Percentiles rank a stretch among this genome's conserved stretches.
Conservation (phyloP, 2,888 invertebrate species). For the Chrysomela aeneicollis region DNA sequence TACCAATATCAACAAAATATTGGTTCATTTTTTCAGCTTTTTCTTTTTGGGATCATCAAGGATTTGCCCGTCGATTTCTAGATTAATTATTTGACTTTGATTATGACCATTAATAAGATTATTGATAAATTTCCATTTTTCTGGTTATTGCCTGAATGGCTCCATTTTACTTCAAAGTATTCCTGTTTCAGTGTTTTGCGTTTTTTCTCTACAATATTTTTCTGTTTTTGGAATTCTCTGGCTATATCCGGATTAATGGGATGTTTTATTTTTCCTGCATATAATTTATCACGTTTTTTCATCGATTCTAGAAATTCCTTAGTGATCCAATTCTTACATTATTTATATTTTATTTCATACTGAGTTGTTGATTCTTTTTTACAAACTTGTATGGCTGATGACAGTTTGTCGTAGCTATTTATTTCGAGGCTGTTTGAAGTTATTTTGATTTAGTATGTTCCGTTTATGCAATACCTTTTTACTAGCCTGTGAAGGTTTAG, state of each 20-base stretch:
- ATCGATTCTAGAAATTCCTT: background rate
- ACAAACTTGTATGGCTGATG: background rate
- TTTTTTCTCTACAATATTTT: constrained; percentile 14
- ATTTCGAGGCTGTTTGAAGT: background rate
- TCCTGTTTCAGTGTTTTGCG: background rate
- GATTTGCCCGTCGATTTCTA: too few species aligned
- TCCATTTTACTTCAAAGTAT: too few species aligned
- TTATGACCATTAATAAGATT: too few species aligned
- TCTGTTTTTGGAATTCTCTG: constrained; percentile 2
- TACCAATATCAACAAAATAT: constrained; percentile 10
- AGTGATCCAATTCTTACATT: background rate
- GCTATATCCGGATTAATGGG: too few species aligned
- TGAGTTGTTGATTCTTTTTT: background rate
- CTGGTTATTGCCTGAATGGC: background rate
- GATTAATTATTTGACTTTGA: too few species aligned
- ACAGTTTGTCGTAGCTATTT: constrained; percentile 3
- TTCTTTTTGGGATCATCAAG: background rate
- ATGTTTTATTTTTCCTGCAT: too few species aligned
- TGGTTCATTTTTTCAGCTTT: constrained; percentile 4
- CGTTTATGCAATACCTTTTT: background rate
- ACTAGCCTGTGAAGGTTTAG: background rate
- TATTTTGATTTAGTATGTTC: constrained; percentile 2
- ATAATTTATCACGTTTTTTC: background rate
- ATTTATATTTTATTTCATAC: background rate
- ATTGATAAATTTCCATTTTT: background rate